phyloP scores from a whole-genome alignment of 2,797 vertebrate species.

The Emys orbicularis region DNA sequence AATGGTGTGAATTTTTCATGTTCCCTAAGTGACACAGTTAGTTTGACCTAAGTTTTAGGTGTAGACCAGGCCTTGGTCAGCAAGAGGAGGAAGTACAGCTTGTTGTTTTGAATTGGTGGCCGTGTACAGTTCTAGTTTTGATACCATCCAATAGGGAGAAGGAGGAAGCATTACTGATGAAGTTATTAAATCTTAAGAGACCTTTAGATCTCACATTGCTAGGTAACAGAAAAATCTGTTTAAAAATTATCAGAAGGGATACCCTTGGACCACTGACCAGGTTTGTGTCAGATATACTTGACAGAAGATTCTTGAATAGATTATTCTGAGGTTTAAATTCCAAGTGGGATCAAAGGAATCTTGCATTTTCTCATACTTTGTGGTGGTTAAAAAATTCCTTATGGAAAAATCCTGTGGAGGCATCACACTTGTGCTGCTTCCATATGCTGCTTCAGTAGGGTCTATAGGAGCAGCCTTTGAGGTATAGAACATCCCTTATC shows the following conservation, averaged over 20 bases:
- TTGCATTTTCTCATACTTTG: neutral
- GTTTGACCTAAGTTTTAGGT: neutral
- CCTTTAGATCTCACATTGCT: neutral
- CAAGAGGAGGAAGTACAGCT: slow-evolving; percentile 14
- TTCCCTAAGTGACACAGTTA: neutral
- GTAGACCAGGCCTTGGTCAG: neutral
- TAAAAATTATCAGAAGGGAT: neutral
- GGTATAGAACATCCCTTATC: no score
- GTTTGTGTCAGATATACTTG: neutral
- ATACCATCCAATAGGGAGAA: slow-evolving; percentile 9
- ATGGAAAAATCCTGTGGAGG: neutral
- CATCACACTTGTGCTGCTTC: neutral
- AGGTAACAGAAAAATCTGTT: neutral
- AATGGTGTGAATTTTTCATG: neutral
- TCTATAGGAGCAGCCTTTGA: neutral
- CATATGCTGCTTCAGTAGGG: neutral
- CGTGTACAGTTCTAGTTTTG: slow-evolving; percentile 24
- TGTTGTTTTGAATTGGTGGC: neutral
- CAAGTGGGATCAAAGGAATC: neutral
- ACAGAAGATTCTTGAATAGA: slow-evolving; percentile 1
- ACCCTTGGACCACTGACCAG: neutral
- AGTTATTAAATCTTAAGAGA: slow-evolving; percentile 38
- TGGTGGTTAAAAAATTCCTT: neutral
- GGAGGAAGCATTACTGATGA: slow-evolving; percentile 20
- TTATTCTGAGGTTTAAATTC: slow-evolving; percentile 12